phyloP scores from a whole-genome alignment of 2,888 invertebrate species.

The Tetanocera ferruginea region DNA sequence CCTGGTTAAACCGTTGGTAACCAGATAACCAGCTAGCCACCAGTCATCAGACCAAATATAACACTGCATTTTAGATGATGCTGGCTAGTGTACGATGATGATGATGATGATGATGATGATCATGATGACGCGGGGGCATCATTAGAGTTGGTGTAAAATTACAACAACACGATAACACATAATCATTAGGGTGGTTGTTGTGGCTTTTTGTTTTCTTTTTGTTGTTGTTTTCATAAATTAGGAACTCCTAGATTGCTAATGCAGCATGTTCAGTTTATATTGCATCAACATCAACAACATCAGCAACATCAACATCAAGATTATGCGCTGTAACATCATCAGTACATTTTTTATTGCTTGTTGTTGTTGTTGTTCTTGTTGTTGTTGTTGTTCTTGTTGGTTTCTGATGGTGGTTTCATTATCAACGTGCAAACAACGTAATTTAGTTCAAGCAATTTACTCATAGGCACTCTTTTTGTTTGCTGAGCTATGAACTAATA shows the following conservation, averaged over 20 bases:
- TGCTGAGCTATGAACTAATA: conserved; percentile 42
- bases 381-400: not conserved
- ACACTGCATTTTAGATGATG: not conserved
- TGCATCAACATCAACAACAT: not conserved
- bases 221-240: not conserved
- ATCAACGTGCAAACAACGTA: conserved; percentile 62
- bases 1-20: conserved; percentile 36
- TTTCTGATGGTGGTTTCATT: conserved; percentile 52
- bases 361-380: conserved; percentile 14
- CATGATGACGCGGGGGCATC: conserved; percentile 48
- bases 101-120: not conserved
- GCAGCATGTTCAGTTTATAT: not conserved
- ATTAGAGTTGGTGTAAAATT: conserved; percentile 63
- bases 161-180: conserved; percentile 65
- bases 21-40: not conserved
- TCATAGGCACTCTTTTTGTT: conserved; percentile 20
- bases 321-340: conserved; percentile 10
- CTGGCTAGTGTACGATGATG: not conserved
- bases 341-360: conserved; percentile 46
- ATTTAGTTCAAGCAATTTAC: conserved; percentile 52
- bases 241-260: not conserved
- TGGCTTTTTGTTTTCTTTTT: not conserved
- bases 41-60: not conserved
- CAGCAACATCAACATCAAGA: not conserved
- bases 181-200: conserved; percentile 58